A percentile compares a stretch with the other conserved stretches of the same genome.
phyloP scores from a whole-genome alignment of 2,113 vertebrate species.

The Bambusicola thoracicus region DNA sequence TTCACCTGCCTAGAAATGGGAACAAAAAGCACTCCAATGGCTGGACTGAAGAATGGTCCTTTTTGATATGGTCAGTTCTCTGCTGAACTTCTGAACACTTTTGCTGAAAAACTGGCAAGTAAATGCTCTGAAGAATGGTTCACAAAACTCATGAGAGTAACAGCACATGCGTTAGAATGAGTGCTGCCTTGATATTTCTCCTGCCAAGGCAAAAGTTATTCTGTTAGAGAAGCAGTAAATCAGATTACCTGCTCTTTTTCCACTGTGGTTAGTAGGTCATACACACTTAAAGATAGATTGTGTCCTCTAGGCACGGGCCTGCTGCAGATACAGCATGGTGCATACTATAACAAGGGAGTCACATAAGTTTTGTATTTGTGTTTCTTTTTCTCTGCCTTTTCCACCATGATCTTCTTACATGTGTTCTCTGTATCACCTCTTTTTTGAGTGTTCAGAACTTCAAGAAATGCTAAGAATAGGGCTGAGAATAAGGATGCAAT shows the following conservation, averaged over 20 bases:
- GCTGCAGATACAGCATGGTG: neutral
- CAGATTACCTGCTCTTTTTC: conserved; percentile 38
- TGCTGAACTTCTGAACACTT: neutral
- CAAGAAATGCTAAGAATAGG: neutral
- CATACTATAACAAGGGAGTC: neutral
- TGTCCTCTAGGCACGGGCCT: conserved; percentile 10
- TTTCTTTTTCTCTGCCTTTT: neutral
- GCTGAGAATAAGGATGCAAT: neutral
- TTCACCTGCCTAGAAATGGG: neutral
- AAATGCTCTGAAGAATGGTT: neutral
- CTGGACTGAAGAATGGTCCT: neutral
- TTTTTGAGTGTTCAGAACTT: neutral
- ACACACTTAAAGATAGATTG: conserved; percentile 13
- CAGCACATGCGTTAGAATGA: neutral
- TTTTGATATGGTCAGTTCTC: neutral
- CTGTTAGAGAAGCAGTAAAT: conserved; percentile 8
- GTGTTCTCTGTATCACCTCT: neutral
- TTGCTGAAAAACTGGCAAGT: neutral
- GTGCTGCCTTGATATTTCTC: neutral
- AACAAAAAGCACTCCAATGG: neutral
- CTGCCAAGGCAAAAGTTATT: conserved; percentile 7
- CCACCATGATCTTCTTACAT: neutral
- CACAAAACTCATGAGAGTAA: neutral
- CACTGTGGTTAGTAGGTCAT: conserved; percentile 37
- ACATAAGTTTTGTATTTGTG: neutral